These are phyloP conservation scores for Hylia prasina DNA, from an alignment of 2,113 vertebrate genomes.

Conservation along the genomic window DNA sequence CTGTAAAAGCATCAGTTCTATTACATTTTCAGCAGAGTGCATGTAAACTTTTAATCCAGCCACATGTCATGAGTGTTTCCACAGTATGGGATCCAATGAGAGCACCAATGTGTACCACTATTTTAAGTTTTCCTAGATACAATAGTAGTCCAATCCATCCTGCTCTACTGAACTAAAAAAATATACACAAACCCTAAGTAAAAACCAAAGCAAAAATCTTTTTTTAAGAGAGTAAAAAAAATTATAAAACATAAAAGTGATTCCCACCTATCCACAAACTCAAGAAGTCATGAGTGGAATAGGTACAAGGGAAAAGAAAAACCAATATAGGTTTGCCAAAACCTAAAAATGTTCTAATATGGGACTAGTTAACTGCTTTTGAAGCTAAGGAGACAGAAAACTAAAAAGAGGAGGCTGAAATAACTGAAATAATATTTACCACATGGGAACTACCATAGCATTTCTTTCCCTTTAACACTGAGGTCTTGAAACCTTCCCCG, in stretches of 20 bases:
- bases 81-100: background rate
- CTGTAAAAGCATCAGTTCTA: background rate
- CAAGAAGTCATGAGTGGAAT: background rate
- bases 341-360: background rate
- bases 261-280: background rate
- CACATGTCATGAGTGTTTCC: rapidly evolving
- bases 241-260: background rate
- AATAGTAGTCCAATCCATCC: background rate
- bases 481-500: background rate
- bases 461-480: background rate
- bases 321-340: background rate
- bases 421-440: background rate
- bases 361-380: background rate
- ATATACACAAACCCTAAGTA: background rate
- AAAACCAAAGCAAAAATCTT: rapidly evolving
- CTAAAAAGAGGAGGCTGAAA: background rate
- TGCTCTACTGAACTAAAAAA: background rate
- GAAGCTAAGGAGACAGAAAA: background rate
- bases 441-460: background rate
- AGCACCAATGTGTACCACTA: background rate
- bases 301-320: background rate
- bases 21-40: background rate
- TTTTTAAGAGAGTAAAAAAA: background rate
- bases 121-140: background rate
- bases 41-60: background rate